Percentiles rank a stretch among this genome's conserved stretches.
phyloP scores from a whole-genome alignment of 2,113 vertebrate species.

The Rhodinocichla rosea region DNA sequence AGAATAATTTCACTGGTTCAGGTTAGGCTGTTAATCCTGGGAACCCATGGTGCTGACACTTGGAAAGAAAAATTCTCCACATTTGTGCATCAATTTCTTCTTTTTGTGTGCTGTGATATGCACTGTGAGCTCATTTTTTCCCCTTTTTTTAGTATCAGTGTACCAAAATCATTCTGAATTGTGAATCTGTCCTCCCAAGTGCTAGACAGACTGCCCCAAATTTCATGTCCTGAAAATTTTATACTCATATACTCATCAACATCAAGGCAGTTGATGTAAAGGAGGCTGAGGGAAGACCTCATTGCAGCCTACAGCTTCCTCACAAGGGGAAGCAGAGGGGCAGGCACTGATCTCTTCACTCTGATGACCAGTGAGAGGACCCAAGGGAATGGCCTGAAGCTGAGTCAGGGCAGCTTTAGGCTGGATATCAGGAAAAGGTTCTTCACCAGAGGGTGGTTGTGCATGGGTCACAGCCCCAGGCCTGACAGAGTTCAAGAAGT shows the following conservation, averaged over 20 bases:
- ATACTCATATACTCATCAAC: background rate
- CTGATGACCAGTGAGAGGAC: background rate
- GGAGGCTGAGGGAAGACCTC: background rate
- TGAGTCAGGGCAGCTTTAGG: background rate
- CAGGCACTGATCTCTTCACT: background rate
- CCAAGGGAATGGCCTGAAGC: fast-evolving
- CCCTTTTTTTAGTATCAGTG: background rate
- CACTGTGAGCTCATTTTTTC: background rate
- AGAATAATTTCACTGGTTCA: background rate
- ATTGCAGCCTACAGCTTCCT: background rate
- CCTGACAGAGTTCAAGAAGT: background rate
- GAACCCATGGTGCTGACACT: background rate
- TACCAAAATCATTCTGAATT: background rate
- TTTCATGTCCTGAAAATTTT: background rate
- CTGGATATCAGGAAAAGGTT: background rate
- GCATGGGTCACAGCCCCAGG: background rate
- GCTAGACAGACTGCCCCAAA: background rate
- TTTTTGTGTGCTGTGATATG: background rate
- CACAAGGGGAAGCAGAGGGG: background rate
- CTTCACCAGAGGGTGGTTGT: background rate
- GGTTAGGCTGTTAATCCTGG: background rate
- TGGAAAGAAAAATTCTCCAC: background rate
- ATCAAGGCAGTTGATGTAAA: background rate
- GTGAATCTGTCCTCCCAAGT: background rate
- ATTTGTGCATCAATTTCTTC: fast-evolving